Base-by-base conservation (phyloP, 2,113 vertebrate genomes). In the Syngnathus typhle region DNA sequence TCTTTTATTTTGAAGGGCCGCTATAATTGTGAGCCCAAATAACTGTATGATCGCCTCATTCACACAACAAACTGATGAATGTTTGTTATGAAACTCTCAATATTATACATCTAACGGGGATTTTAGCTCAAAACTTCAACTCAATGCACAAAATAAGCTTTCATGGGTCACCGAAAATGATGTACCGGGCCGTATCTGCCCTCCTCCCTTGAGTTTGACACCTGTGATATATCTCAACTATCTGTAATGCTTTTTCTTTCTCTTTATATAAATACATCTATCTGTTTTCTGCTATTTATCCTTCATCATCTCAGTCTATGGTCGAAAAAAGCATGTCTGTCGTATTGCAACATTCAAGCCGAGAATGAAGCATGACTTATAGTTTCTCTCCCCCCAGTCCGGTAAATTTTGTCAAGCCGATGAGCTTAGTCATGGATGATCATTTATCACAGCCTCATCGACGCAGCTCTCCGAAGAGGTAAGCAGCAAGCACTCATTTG, bases 401-500 rank as follows among this genome's bases (percentile, higher is more conserved):
- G 63, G 70, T 52, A 76, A 82, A 82, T 81, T 82, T 70, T 64
- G 74, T 84, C 56, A 85, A 77, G 75, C 77, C 74, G 18, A 55
- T 84, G 77, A 83, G 81, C 71, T 75, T 86, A 62, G 88, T 85
- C 71, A 90, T 91, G 91, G 91, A 91, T 77, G 85, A 89, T 64
- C 81, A 75, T 58, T 83, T 80, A 87, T 73, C 81, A 51, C 87
- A 82, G 70, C 69, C 81, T 7, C 78, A 75, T 83, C 75, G 75
- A 68, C 70, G 79, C 68, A 79, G 71, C 72, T 73, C 88, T 32
- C 76, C 60, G 67, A 72, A 78, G 84, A 89, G 91, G 91, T 92
- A 90, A 66, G 87, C 9, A 13, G 16, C 5, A 19, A 21, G n/a
- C 19, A 43, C 6, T 6, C 18, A 39, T 60, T 60, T 74, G 71